Conservation (phyloP, 1,140 invertebrate species). For the Drosophila baimaii region DNA sequence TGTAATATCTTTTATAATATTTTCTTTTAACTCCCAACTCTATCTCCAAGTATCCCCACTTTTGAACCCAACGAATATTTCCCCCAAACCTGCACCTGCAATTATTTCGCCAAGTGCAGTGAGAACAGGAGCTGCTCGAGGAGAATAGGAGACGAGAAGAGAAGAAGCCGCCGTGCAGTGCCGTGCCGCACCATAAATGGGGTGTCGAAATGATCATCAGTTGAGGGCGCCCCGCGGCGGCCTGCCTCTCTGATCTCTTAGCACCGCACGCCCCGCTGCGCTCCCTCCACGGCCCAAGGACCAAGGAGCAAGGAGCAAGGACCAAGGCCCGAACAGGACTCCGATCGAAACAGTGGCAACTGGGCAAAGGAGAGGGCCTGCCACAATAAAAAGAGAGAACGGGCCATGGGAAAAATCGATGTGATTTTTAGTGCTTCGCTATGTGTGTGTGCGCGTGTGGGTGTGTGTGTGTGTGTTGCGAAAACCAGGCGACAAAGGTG, state of each 20-base stretch:
- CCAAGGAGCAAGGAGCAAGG: not conserved
- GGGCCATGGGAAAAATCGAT: conserved; percentile 47
- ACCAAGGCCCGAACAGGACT: conserved; percentile 18
- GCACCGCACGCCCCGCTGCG: conserved; percentile 65
- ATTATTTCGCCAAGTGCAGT: conserved; percentile 10
- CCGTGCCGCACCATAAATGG: conserved; percentile 50
- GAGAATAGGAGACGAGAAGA: conserved; percentile 19
- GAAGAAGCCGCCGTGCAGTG: conserved; percentile 24
- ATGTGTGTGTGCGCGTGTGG: not conserved
- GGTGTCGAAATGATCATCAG: conserved; percentile 78
- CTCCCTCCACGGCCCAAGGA: conserved; percentile 16
- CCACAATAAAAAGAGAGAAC: not conserved
- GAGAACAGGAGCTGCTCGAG: conserved; percentile 11
- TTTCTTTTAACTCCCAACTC: not conserved
- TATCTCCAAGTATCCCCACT: not conserved
- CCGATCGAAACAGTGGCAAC: conserved; percentile 45
- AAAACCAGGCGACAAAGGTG: conserved; percentile 46
- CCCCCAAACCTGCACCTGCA: not conserved
- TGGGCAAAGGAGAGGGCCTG: conserved; percentile 1
- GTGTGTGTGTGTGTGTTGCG: conserved; percentile 22
- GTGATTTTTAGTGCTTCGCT: conserved; percentile 9
- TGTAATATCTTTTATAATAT: not conserved
- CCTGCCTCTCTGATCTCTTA: conserved; percentile 51
- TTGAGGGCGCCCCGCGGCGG: conserved; percentile 60
- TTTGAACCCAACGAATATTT: not conserved